Conservation (phyloP, 2,113 vertebrate species). For the Macheiramphus alcinus region DNA sequence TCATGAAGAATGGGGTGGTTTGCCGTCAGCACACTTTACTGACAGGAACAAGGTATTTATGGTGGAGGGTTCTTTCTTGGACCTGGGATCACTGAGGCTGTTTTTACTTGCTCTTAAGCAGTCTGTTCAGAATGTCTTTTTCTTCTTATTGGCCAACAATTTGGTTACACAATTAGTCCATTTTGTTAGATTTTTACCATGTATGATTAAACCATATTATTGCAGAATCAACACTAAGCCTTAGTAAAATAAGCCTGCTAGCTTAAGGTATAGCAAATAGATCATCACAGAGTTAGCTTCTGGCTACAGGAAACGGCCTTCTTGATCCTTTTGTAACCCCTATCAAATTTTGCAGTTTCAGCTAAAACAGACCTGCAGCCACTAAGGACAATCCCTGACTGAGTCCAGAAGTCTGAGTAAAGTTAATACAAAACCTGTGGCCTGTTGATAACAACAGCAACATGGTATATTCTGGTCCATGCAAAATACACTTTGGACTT, state of each 20-base stretch:
- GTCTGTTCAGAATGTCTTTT: neutral
- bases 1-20: neutral
- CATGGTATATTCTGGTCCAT: neutral
- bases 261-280: neutral
- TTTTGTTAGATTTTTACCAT: neutral
- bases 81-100: neutral
- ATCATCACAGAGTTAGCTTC: neutral
- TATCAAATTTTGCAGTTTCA: neutral
- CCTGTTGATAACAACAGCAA: neutral
- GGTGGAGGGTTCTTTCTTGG: neutral
- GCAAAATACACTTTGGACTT: neutral
- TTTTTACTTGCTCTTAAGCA: neutral
- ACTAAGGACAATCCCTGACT: neutral
- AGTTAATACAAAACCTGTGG: neutral
- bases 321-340: neutral
- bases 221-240: neutral
- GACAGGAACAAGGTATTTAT: neutral
- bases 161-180: neutral
- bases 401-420: neutral
- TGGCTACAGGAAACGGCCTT: neutral
- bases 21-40: neutral
- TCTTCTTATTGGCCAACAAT: neutral
- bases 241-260: neutral
- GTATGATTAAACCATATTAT: neutral
- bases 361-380: neutral